phyloP scores from a whole-genome alignment of 2,888 invertebrate species.

The Andricus quercusramuli region DNA sequence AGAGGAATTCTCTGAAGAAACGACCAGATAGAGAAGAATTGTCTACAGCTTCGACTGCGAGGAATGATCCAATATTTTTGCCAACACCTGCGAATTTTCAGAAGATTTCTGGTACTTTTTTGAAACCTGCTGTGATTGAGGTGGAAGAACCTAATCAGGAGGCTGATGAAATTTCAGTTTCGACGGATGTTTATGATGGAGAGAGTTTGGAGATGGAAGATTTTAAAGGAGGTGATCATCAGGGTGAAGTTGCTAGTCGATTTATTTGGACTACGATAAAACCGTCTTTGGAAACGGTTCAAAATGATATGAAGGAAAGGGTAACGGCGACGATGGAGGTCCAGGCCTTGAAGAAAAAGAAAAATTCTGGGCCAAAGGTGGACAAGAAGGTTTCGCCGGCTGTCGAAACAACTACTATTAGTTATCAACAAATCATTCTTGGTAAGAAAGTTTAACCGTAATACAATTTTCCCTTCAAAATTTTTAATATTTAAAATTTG shows the following conservation, averaged over 20 bases:
- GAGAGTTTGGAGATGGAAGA: conserved; percentile 61
- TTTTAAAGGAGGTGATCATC: conserved; percentile 47
- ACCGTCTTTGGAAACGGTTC: conserved; percentile 32
- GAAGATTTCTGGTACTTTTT: not conserved
- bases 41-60: conserved; percentile 48
- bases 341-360: conserved; percentile 43
- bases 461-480: no score
- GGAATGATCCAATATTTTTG: conserved; percentile 50
- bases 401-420: not conserved
- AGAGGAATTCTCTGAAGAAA: conserved; percentile 57
- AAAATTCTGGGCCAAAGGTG: not conserved
- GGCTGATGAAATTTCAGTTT: conserved; percentile 60
- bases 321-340: conserved; percentile 51
- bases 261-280: conserved; percentile 69
- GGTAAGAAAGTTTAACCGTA: not conserved
- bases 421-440: not conserved
- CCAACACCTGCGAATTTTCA: conserved; percentile 50
- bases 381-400: not conserved
- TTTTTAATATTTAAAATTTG: no score
- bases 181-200: conserved; percentile 62
- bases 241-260: conserved; percentile 59
- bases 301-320: conserved; percentile 51
- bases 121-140: conserved; percentile 32
- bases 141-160: conserved; percentile 56
- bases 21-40: conserved; percentile 56